A percentile compares a stretch with the other conserved stretches of the same genome.
Evolutionary conservation across 2,797 vertebrate species (phyloP).

Genomic region (Oreochromis mossambicus): DNA sequence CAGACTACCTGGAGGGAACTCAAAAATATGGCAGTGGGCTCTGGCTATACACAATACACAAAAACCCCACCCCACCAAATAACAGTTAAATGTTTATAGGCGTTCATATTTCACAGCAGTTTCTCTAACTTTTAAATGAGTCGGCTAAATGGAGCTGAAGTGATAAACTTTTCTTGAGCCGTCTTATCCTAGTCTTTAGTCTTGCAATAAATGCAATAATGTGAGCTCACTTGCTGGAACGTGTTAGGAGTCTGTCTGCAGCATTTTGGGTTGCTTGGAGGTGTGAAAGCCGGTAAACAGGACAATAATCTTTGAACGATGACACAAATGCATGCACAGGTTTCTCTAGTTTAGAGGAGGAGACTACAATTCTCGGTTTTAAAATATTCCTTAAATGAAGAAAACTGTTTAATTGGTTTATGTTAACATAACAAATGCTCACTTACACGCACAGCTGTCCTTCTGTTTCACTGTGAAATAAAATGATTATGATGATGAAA

Average conservation of each 20-base stretch:
- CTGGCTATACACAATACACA: no score
- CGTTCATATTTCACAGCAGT: no score
- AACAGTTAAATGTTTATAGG: no score
- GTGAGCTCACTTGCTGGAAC: neutral
- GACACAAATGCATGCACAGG: neutral
- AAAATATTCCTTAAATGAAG: neutral
- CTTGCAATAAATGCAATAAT: neutral
- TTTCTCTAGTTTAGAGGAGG: neutral
- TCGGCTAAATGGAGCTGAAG: rapidly evolving
- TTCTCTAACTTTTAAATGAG: no score
- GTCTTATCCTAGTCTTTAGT: no score
- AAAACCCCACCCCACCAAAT: no score
- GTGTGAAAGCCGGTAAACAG: rapidly evolving
- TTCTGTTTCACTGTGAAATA: neutral
- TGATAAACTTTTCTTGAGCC: neutral
- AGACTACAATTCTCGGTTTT: neutral
- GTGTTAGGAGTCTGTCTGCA: neutral
- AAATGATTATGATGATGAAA: rapidly evolving
- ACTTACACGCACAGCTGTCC: neutral
- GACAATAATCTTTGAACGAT: no score
- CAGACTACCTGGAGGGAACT: no score
- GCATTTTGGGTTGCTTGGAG: rapidly evolving
- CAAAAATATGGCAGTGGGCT: no score
- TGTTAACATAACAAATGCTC: neutral
- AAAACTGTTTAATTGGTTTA: rapidly evolving